Evolutionary conservation across 1,140 invertebrate genomes (phyloP).

Genomic region (Drosophila kohkoa): DNA sequence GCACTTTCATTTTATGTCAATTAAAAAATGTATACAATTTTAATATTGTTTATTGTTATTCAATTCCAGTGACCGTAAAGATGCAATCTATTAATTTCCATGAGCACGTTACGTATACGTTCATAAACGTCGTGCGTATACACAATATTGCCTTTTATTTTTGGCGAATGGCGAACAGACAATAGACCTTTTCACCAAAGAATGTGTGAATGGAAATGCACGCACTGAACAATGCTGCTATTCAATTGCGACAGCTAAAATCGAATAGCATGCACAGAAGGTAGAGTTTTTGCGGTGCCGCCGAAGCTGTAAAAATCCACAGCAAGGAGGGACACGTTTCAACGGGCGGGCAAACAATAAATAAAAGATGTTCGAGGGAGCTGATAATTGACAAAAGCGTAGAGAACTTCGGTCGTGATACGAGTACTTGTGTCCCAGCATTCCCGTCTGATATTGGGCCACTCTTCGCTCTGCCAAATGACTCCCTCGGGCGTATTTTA

Average conservation of each 20-base stretch:
- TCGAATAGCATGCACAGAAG: neutral
- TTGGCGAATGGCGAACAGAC: neutral
- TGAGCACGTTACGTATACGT: too few species aligned
- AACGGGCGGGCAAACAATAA: slow-evolving; percentile 8
- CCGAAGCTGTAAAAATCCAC: neutral
- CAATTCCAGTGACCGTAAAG: too few species aligned
- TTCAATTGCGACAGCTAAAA: neutral
- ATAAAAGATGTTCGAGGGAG: slow-evolving; percentile 17
- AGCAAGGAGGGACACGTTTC: neutral
- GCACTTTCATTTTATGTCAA: too few species aligned
- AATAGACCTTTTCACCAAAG: neutral
- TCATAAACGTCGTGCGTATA: neutral
- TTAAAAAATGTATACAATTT: too few species aligned
- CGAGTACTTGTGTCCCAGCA: slow-evolving; percentile 2
- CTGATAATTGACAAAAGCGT: slow-evolving; percentile 24
- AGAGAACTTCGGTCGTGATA: slow-evolving; percentile 7
- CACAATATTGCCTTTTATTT: too few species aligned
- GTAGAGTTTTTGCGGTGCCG: neutral
- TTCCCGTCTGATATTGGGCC: slow-evolving; percentile 33
- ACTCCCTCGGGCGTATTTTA: slow-evolving; percentile 67
- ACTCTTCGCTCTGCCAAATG: slow-evolving; percentile 54
- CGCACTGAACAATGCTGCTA: neutral
- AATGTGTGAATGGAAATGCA: neutral
- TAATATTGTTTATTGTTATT: too few species aligned
- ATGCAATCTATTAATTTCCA: too few species aligned